phyloP scores from a whole-genome alignment of 2,797 vertebrate species.

The Emys orbicularis region DNA sequence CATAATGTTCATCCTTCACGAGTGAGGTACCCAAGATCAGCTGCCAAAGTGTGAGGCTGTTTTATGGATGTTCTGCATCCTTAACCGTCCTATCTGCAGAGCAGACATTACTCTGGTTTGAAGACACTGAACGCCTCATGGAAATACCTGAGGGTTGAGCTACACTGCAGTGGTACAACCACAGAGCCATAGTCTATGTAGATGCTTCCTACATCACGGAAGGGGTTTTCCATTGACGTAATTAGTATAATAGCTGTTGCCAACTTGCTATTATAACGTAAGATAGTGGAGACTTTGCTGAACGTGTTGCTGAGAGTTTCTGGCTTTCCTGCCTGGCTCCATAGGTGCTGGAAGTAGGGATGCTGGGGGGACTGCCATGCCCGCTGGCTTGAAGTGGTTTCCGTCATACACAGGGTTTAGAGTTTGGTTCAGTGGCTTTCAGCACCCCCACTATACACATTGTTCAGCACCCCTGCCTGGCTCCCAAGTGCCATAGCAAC shows the following conservation, averaged over 20 bases:
- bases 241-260: not conserved
- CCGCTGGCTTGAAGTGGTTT: no score
- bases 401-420: no score
- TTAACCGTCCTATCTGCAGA: not conserved
- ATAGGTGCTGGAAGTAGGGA: no score
- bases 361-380: no score
- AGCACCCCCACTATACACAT: no score
- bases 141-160: not conserved
- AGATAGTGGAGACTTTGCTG: not conserved
- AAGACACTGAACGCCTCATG: not conserved
- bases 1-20: not conserved
- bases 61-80: not conserved
- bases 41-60: not conserved
- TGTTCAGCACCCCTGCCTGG: no score
- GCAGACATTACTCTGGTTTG: not conserved
- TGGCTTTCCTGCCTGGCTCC: not conserved
- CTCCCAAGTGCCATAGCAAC: not conserved
- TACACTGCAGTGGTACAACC: not conserved
- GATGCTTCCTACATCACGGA: not conserved
- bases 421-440: no score
- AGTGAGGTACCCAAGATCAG: not conserved
- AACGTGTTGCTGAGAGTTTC: not conserved
- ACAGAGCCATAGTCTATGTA: not conserved
- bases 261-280: not conserved
- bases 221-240: not conserved